Conservation (phyloP, 2,797 vertebrate genomes). For the Hoplostethus atlanticus region DNA sequence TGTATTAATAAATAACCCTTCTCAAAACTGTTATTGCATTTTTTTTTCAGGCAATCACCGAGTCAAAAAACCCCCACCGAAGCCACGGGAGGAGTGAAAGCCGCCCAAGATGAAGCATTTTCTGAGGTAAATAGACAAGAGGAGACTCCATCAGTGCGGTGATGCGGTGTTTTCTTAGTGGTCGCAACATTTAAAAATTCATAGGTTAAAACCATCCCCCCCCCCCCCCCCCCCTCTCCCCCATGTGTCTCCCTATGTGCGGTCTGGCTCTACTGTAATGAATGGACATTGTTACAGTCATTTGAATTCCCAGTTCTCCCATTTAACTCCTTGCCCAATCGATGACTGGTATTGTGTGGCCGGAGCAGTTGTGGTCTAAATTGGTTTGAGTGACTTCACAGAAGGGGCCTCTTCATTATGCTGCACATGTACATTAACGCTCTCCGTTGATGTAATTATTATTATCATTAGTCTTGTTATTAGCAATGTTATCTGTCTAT, state of each 20-base stretch:
- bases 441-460: slow-evolving; percentile 10
- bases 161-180: not conserved
- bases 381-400: slow-evolving; percentile 21
- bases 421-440: slow-evolving; percentile 33
- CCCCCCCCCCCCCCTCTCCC: too few species aligned
- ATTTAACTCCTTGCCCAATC: slow-evolving; percentile 7
- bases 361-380: slow-evolving; percentile 33
- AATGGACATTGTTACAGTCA: not conserved
- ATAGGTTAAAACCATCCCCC: slow-evolving; percentile 7
- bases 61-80: slow-evolving; percentile 1
- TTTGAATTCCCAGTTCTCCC: slow-evolving; percentile 20
- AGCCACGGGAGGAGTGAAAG: slow-evolving; percentile 38
- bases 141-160: not conserved
- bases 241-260: not conserved
- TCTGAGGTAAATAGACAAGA: slow-evolving; percentile 76
- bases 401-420: slow-evolving; percentile 53
- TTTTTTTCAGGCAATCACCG: slow-evolving; percentile 45
- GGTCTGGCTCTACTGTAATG: not conserved
- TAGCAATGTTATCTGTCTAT: too few species aligned
- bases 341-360: not conserved
- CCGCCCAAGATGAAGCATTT: slow-evolving; percentile 86
- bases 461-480: slow-evolving; percentile 37
- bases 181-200: not conserved
- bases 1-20: not conserved
- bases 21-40: not conserved